Evolutionary conservation across 1,140 invertebrate species (phyloP).

Genomic region (Gryon sp.): DNA sequence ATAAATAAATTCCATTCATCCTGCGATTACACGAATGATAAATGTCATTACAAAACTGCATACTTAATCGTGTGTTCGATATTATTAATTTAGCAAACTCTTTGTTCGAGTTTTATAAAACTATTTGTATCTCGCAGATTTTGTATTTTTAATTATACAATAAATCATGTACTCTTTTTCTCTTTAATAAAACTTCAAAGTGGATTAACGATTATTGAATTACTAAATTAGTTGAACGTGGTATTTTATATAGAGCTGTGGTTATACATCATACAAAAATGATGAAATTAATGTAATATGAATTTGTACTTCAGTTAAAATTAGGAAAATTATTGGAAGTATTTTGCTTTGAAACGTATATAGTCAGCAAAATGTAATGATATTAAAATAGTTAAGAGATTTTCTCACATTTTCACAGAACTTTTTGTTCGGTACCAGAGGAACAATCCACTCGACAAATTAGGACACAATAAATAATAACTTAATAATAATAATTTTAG

Average conservation of each 20-base stretch:
- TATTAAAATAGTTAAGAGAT: slow-evolving; percentile 13
- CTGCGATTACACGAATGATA: slow-evolving; percentile 17
- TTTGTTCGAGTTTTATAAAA: slow-evolving; percentile 9
- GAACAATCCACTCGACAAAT: background rate
- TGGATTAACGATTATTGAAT: slow-evolving; percentile 45
- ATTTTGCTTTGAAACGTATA: too few relatives aligned
- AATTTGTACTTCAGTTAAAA: too few relatives aligned
- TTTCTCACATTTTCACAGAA: slow-evolving; percentile 12
- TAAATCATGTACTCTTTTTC: slow-evolving; percentile 42
- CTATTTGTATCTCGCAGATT: slow-evolving; percentile 47
- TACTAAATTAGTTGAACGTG: slow-evolving; percentile 36
- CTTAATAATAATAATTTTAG: too few relatives aligned
- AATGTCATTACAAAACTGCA: slow-evolving; percentile 1
- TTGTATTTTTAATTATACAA: slow-evolving; percentile 47
- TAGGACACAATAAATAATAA: too few relatives aligned
- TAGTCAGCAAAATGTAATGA: slow-evolving; percentile 16
- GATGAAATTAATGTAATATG: too few relatives aligned
- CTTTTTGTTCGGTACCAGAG: slow-evolving; percentile 6
- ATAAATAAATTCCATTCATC: slow-evolving; percentile 20
- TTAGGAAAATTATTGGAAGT: too few relatives aligned
- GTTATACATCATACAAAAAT: too few relatives aligned
- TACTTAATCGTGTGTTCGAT: slow-evolving; percentile 23
- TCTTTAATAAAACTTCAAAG: slow-evolving; percentile 28
- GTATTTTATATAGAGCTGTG: slow-evolving; percentile 11
- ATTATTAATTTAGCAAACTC: background rate